These are phyloP conservation scores for Coendou prehensilis DNA, from an alignment of 2,797 vertebrate genomes.

Conservation along the genomic window DNA sequence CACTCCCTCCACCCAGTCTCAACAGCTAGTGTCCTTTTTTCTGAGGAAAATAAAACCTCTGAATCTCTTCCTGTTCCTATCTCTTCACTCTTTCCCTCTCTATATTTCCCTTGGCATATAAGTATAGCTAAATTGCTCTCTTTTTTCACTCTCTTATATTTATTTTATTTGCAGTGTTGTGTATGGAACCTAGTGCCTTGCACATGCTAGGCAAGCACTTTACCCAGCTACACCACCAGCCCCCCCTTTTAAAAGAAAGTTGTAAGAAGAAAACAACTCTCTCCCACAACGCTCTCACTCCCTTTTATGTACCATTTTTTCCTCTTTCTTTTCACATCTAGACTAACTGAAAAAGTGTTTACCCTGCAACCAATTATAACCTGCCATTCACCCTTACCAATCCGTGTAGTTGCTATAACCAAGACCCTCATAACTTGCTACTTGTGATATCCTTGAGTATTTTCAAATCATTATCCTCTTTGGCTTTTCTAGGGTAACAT, in stretches of 20 bases:
- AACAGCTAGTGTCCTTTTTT: slow-evolving; percentile 7
- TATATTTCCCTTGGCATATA: slow-evolving; percentile 1
- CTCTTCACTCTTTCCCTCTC: not conserved
- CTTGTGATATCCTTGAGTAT: slow-evolving; percentile 3
- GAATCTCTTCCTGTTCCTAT: slow-evolving; percentile 39
- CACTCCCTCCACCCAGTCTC: not conserved
- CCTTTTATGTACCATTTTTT: slow-evolving; percentile 43
- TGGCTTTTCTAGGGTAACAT: slow-evolving; percentile 16
- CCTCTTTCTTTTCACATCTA: slow-evolving; percentile 35
- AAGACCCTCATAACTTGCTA: not conserved
- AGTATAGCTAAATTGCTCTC: not conserved
- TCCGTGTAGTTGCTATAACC: not conserved
- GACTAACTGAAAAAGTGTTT: slow-evolving; percentile 46
- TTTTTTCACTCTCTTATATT: not conserved
- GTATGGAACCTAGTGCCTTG: not conserved
- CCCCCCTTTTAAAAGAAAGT: slow-evolving; percentile 34
- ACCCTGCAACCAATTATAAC: not conserved
- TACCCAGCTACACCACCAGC: not conserved
- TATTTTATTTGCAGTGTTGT: not conserved
- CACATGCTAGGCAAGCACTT: not conserved
- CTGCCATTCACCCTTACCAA: slow-evolving; percentile 11
- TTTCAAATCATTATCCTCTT: slow-evolving; percentile 34
- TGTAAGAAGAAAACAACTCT: not conserved
- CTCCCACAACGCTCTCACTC: not conserved
- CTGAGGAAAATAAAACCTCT: slow-evolving; percentile 12